phyloP scores from a whole-genome alignment of 1,140 invertebrate genomes.

The Platorchestia sp. region DNA sequence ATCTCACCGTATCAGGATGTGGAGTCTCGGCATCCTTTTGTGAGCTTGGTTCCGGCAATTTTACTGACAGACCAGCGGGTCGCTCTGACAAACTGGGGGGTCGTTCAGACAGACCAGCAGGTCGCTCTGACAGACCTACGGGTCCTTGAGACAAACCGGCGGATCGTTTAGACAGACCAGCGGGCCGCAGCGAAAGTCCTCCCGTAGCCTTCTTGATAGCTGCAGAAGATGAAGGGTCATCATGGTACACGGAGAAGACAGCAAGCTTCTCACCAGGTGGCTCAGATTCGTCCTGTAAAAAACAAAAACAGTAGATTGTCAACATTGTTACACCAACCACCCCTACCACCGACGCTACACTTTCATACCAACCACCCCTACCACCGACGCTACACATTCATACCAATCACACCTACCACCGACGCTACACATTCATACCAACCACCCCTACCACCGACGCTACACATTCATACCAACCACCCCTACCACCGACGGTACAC shows the following conservation, averaged over 20 bases:
- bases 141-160: background rate
- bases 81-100: background rate
- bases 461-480: too few species aligned
- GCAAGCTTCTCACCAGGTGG: background rate
- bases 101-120: conserved; percentile 1
- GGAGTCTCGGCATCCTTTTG: background rate
- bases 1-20: background rate
- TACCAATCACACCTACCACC: too few species aligned
- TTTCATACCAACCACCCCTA: too few species aligned
- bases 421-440: too few species aligned
- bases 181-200: background rate
- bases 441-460: too few species aligned
- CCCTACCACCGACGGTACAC: too few species aligned
- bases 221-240: background rate
- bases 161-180: background rate
- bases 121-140: background rate
- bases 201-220: background rate
- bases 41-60: background rate
- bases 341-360: too few species aligned
- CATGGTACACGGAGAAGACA: background rate
- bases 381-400: too few species aligned
- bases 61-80: background rate
- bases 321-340: too few species aligned
- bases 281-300: background rate
- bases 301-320: background rate